These are phyloP conservation scores for Hybognathus amarus DNA, from an alignment of 2,797 vertebrate species.

Conservation along the genomic window DNA sequence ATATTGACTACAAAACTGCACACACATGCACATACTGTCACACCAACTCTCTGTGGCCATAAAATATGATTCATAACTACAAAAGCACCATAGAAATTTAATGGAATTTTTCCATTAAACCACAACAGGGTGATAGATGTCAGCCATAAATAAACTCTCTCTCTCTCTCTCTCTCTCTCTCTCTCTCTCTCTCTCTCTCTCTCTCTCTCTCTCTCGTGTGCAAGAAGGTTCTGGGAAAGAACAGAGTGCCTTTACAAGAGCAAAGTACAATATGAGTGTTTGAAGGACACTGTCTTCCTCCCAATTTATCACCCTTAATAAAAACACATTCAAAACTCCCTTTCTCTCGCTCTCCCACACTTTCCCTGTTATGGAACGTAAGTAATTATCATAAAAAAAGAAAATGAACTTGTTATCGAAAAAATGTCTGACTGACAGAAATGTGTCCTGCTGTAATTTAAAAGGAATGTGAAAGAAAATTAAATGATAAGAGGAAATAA, in stretches of 20 bases:
- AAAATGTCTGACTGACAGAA: conserved; percentile 17
- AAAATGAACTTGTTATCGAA: neutral
- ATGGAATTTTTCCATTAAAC: neutral
- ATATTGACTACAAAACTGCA: conserved; percentile 48
- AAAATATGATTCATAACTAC: conserved; percentile 26
- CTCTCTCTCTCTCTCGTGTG: neutral
- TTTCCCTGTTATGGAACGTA: conserved; percentile 1
- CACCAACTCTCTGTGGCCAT: neutral
- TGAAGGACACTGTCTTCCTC: conserved; percentile 43
- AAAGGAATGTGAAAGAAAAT: neutral
- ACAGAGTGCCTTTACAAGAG: conserved; percentile 31
- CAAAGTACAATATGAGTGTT: conserved; percentile 33
- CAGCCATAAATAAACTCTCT: conserved; percentile 10
- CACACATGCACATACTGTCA: neutral
- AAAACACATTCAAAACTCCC: conserved; percentile 39
- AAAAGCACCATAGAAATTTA: conserved; percentile 18
- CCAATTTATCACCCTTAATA: conserved; percentile 57
- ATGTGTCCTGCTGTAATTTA: neutral
- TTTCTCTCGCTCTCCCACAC: neutral
- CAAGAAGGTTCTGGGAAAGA: neutral
- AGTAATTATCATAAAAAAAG: neutral
- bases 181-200: neutral
- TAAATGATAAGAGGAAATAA: neutral
- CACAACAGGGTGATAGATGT: conserved; percentile 9
- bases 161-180: neutral